These are phyloP conservation scores for Papio anubis DNA, from an alignment of 2,113 vertebrate species.

Conservation along the genomic window DNA sequence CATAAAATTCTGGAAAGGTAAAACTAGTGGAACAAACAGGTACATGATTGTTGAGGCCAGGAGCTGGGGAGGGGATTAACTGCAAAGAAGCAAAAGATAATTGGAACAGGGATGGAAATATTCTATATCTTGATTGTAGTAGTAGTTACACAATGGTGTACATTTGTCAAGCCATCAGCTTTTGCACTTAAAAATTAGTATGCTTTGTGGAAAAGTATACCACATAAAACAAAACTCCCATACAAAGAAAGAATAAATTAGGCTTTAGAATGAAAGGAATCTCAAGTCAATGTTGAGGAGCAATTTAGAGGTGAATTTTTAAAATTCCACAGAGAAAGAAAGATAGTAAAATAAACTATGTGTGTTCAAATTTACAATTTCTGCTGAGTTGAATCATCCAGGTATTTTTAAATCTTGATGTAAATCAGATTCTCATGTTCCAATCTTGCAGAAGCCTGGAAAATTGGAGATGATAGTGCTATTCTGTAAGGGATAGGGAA, in stretches of 20 bases:
- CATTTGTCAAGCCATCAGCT: background rate
- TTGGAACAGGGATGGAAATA: background rate
- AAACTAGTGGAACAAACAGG: background rate
- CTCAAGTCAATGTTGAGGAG: background rate
- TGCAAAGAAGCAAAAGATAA: background rate
- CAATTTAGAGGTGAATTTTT: background rate
- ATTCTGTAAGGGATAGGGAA: background rate
- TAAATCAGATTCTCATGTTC: background rate
- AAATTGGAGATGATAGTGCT: background rate
- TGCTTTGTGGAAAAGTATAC: background rate
- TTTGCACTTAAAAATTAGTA: background rate
- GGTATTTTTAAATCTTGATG: background rate
- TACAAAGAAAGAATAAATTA: background rate
- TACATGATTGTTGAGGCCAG: background rate
- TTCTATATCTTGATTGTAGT: background rate
- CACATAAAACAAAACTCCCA: background rate
- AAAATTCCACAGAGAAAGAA: background rate
- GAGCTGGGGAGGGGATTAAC: background rate
- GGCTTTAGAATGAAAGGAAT: background rate
- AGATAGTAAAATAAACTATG: background rate
- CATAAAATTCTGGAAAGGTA: background rate
- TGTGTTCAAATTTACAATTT: background rate
- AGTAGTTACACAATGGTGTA: background rate
- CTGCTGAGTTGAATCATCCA: background rate
- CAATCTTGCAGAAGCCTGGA: background rate